These are phyloP conservation scores for Scaeva pyrastri DNA, from an alignment of 2,888 invertebrate genomes.

Conservation along the genomic window DNA sequence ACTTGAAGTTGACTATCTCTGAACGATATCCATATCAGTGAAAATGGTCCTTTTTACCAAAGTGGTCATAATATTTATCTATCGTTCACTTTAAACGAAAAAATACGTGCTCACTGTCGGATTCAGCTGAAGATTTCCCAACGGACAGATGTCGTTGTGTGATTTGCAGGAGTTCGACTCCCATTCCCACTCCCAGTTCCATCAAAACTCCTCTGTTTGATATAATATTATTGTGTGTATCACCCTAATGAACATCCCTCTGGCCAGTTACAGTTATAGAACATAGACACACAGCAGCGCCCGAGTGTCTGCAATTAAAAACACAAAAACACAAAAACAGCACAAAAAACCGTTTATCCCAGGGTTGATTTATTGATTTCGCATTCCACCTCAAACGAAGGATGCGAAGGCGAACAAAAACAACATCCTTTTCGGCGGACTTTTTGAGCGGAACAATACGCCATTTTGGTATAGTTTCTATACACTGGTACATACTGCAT, in stretches of 20 bases:
- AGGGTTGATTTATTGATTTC: conserved; percentile 74
- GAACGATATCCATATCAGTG: conserved; percentile 47
- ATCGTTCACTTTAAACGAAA: conserved; percentile 55
- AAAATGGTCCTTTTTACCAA: conserved; percentile 31
- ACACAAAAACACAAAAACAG: conserved; percentile 52
- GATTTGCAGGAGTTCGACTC: conserved; percentile 49
- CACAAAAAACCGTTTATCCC: conserved; percentile 57
- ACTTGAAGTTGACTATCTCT: conserved; percentile 39
- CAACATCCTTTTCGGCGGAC: conserved; percentile 39
- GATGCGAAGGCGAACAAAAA: conserved; percentile 38
- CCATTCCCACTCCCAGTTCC: too few species aligned
- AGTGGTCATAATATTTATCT: conserved; percentile 72
- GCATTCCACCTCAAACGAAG: conserved; percentile 47
- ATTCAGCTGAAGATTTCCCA: conserved; percentile 60
- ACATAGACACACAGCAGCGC: conserved; percentile 37
- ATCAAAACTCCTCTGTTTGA: background rate
- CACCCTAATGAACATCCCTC: conserved; percentile 64
- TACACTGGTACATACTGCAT: background rate
- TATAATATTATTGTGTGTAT: conserved; percentile 9
- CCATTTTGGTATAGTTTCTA: conserved; percentile 48
- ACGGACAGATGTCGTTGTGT: conserved; percentile 52
- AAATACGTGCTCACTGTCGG: conserved; percentile 13
- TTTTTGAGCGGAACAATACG: conserved; percentile 58
- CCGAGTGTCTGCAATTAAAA: conserved; percentile 67
- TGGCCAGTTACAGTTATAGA: conserved; percentile 11